Base-by-base conservation (phyloP, 1,140 invertebrate genomes). In the Drosophila rhopaloa region DNA sequence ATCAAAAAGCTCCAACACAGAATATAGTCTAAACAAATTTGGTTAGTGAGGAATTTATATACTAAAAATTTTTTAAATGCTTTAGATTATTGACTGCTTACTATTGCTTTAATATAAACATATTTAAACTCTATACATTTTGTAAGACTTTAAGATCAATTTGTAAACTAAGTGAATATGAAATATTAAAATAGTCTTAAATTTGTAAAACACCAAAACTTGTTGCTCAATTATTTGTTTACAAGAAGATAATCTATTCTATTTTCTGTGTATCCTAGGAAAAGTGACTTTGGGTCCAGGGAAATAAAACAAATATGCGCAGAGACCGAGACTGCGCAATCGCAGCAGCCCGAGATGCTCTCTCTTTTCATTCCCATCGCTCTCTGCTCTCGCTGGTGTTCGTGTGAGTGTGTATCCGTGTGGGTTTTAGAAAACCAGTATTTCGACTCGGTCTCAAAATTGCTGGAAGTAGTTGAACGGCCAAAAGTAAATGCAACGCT, bases 351-450 rank as follows among this genome's bases (percentile, higher is more conserved):
- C 19, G 11, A 70, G 61, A 40, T 19, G 38, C 62, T 58, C 43
- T 74, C 43, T 50, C 60, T 32, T 37, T 32, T 54, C 75, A 16
- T 32, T 61, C 81, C 53, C 44, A 29, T 27, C 16, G 19, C 43
- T 67, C 40, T 19, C 55, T 14, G 4, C 27, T 2, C 46, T 54
- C 61, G 5, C 24, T 40, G 5, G 11, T 54, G 5, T 61, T 7
- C 58, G 16, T 53, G 35, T 53, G 38, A 48, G 10, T 59, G 27
- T 65, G 2, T 58, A 19, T 75, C 46, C 56, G 41, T 68, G 57
- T 81, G 70, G 60, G 66, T 83, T 84, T 82, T 88, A 78, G 80
- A 88, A 88, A 88, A 88, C 84, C 84, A 88, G 84, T 88, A 88
- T 88, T 88, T 74, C 76, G 57, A 57, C 66, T 71, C 24, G 65